phyloP scores from a whole-genome alignment of 2,113 vertebrate genomes.

The Panthera tigris region DNA sequence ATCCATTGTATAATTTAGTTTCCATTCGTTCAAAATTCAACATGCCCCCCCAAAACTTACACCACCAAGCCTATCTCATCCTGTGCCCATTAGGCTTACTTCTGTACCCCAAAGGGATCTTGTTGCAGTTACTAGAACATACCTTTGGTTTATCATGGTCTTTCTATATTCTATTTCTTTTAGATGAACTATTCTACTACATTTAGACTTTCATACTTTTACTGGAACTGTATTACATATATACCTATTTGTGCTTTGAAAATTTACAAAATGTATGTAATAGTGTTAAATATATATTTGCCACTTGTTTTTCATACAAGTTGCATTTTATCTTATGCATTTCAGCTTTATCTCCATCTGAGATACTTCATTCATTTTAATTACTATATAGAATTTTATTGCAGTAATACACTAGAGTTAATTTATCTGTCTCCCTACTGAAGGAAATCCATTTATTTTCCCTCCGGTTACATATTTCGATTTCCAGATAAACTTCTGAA shows the following conservation, averaged over 20 bases:
- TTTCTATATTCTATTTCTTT: background rate
- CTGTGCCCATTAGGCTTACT: background rate
- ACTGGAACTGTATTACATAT: background rate
- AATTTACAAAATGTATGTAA: background rate
- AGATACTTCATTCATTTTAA: background rate
- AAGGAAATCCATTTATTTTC: background rate
- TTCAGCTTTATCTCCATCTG: background rate
- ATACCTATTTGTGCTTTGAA: background rate
- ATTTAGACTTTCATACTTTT: background rate
- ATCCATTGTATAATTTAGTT: background rate
- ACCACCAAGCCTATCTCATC: background rate
- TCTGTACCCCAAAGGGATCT: background rate
- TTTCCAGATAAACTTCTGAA: background rate
- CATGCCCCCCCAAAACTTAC: background rate
- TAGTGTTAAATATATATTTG: background rate
- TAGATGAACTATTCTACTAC: background rate
- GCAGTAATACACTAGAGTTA: background rate
- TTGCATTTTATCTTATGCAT: background rate
- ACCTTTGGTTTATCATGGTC: background rate
- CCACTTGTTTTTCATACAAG: background rate
- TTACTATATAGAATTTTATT: background rate
- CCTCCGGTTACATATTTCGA: background rate
- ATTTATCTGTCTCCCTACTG: background rate
- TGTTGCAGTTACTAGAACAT: background rate
- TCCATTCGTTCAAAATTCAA: background rate